Evolutionary conservation across 2,888 invertebrate genomes (phyloP).

Genomic region (Ennomos quercinarius): DNA sequence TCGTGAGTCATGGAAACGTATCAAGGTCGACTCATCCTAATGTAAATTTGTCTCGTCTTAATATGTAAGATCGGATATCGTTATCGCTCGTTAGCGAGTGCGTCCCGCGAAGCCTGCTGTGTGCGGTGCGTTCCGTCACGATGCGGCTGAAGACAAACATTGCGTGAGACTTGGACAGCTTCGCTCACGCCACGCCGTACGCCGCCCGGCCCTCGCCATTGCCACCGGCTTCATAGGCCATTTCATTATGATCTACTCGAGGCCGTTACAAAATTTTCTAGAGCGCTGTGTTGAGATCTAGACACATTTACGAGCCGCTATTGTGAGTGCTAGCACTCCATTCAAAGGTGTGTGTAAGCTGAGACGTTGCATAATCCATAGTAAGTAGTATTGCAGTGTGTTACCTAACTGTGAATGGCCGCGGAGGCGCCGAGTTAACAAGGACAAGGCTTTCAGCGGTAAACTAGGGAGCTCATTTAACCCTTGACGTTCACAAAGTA

Average conservation of each 20-base stretch:
- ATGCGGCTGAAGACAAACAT: slow-evolving; percentile 42
- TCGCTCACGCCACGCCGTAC: slow-evolving; percentile 7
- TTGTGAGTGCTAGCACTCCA: slow-evolving; percentile 5
- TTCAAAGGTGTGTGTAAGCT: slow-evolving; percentile 10
- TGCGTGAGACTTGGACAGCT: slow-evolving; percentile 29
- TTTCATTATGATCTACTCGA: slow-evolving; percentile 5
- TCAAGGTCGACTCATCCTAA: slow-evolving; percentile 65
- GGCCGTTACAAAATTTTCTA: slow-evolving; percentile 1
- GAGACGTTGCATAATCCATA: slow-evolving; percentile 7
- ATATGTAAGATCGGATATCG: slow-evolving; percentile 67
- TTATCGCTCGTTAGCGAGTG: slow-evolving; percentile 51
- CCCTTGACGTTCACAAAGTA: slow-evolving; percentile 8
- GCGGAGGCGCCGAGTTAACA: neutral
- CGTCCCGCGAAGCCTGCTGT: slow-evolving; percentile 38
- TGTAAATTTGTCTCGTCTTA: slow-evolving; percentile 72
- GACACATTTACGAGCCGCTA: slow-evolving; percentile 1
- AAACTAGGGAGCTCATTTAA: slow-evolving; percentile 3
- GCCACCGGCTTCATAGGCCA: slow-evolving; percentile 2
- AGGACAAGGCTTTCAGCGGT: slow-evolving; percentile 12
- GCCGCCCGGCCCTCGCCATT: neutral
- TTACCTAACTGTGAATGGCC: slow-evolving; percentile 1
- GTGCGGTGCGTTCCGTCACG: slow-evolving; percentile 36
- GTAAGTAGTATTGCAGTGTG: neutral
- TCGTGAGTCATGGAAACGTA: slow-evolving; percentile 45
- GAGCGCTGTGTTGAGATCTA: slow-evolving; percentile 4